Evolutionary conservation across 2,797 vertebrate genomes (phyloP).

Genomic region (Tenualosa thibaudeaui): DNA sequence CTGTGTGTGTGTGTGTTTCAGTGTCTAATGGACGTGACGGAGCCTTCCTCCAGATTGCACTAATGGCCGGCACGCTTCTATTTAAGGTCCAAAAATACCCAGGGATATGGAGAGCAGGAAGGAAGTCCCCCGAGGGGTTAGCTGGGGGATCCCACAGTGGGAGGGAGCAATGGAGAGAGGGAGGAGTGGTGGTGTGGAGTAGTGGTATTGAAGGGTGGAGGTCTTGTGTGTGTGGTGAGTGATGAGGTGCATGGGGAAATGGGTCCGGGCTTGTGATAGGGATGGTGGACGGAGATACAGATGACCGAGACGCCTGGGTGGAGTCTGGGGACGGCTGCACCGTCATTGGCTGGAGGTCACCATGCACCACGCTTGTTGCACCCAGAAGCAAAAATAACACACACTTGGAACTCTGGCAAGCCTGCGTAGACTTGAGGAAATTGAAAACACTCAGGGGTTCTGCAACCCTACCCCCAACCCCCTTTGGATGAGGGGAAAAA

Average conservation of each 20-base stretch:
- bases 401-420: not conserved
- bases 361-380: not conserved
- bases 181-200: constrained; percentile 54
- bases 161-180: constrained; percentile 36
- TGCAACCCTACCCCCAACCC: not conserved
- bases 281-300: not conserved
- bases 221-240: constrained; percentile 30
- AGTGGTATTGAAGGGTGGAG: constrained; percentile 36
- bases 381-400: not conserved
- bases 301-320: not conserved
- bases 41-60: constrained; percentile 51
- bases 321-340: not conserved
- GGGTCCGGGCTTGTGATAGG: not conserved
- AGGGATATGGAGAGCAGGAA: constrained; percentile 38
- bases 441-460: not conserved
- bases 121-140: constrained; percentile 30
- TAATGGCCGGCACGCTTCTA: constrained; percentile 61
- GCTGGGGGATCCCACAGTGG: constrained; percentile 46
- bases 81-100: constrained; percentile 61
- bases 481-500: not conserved
- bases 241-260: not conserved
- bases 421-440: not conserved
- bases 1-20: not conserved
- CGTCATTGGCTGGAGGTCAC: not conserved
- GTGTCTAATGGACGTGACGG: constrained; percentile 64